phyloP scores from a whole-genome alignment of 2,113 vertebrate genomes.

The Cyanoderma ruficeps region DNA sequence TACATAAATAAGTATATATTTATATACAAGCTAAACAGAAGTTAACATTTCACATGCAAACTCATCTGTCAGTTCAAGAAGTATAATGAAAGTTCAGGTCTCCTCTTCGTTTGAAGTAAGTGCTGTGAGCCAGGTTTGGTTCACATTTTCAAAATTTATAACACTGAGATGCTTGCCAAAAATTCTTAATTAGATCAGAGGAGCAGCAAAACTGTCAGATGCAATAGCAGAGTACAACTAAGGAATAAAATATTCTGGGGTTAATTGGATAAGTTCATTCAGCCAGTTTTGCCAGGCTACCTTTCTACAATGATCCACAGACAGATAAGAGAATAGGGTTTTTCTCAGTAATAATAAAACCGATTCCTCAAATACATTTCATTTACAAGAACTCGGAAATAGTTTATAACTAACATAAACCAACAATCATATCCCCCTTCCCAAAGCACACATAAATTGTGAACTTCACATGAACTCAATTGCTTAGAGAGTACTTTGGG shows the following conservation, averaged over 20 bases:
- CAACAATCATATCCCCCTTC: neutral
- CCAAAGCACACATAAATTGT: neutral
- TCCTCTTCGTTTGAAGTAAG: conserved; percentile 33
- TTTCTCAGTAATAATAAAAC: conserved; percentile 60
- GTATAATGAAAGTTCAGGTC: conserved; percentile 39
- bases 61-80: conserved; percentile 22
- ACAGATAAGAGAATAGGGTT: conserved; percentile 50
- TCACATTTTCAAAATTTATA: conserved; percentile 60
- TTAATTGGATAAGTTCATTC: conserved; percentile 72
- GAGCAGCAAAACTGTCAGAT: conserved; percentile 61
- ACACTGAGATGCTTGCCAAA: conserved; percentile 52
- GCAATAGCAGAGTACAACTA: conserved; percentile 26
- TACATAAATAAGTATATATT: neutral
- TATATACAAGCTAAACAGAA: neutral
- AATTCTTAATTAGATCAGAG: conserved; percentile 61
- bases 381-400: neutral
- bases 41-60: conserved; percentile 18
- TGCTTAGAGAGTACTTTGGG: neutral
- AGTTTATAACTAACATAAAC: conserved; percentile 12
- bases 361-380: conserved; percentile 41
- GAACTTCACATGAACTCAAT: neutral
- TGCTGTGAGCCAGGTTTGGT: conserved; percentile 20
- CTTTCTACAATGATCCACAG: conserved; percentile 64
- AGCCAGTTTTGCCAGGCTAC: conserved; percentile 58
- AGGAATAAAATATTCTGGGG: conserved; percentile 70